phyloP scores from a whole-genome alignment of 2,113 vertebrate genomes.

The Chionomys nivalis region DNA sequence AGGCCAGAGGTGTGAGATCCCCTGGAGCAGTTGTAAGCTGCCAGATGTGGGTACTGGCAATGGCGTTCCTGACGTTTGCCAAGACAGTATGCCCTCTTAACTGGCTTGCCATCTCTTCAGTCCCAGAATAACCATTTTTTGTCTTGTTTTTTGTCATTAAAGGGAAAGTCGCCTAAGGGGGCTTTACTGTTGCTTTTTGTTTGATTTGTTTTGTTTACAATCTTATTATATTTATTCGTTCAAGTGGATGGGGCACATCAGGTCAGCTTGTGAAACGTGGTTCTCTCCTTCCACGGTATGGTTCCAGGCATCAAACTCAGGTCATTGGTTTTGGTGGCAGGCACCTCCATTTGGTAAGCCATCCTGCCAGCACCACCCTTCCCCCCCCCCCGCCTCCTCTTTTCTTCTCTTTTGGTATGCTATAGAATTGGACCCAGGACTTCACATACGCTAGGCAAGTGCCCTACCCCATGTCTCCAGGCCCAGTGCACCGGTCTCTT shows the following conservation, averaged over 20 bases:
- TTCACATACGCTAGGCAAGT: background rate
- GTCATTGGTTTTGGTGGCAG: background rate
- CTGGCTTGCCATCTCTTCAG: background rate
- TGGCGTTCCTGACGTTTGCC: too few species aligned
- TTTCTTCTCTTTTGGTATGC: background rate
- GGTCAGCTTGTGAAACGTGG: background rate
- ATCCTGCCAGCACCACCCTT: too few species aligned
- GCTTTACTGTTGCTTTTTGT: background rate
- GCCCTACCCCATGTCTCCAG: too few species aligned
- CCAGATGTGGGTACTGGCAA: background rate
- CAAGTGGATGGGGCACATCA: background rate
- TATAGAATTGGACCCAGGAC: background rate
- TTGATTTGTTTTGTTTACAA: background rate
- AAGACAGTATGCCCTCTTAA: too few species aligned
- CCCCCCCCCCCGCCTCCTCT: background rate
- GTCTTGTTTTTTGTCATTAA: background rate
- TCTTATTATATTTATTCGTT: background rate
- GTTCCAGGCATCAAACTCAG: background rate
- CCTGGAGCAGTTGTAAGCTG: background rate
- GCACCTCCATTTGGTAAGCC: background rate
- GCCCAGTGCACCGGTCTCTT: too few species aligned
- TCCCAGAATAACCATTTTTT: background rate
- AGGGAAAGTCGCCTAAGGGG: background rate
- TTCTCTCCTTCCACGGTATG: background rate
- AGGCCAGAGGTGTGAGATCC: background rate